Conservation (phyloP, 2,797 vertebrate species). For the Rallus crepitans region DNA sequence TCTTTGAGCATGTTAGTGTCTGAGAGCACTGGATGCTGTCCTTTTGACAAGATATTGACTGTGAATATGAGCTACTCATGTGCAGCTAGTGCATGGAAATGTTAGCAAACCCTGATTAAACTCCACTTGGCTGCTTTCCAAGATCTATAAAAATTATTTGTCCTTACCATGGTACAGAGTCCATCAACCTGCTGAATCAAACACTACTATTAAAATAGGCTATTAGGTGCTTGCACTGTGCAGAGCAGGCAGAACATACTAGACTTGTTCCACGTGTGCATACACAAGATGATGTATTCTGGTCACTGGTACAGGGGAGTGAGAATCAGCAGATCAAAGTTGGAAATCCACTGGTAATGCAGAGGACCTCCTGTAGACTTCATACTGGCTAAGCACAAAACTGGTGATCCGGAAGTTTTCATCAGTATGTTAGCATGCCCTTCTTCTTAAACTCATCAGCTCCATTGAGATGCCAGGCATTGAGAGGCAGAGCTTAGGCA, state of each 20-base stretch:
- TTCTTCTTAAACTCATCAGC: not conserved
- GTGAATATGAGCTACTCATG: not conserved
- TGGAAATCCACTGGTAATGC: not conserved
- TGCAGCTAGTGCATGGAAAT: not conserved
- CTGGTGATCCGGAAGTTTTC: not conserved
- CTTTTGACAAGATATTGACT: not conserved
- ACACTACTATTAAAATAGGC: not conserved
- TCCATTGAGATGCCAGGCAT: not conserved
- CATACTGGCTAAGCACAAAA: not conserved
- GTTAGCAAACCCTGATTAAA: not conserved
- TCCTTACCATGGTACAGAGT: not conserved
- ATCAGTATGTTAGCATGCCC: not conserved
- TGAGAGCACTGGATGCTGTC: not conserved
- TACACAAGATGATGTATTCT: not conserved
- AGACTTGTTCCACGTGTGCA: not conserved
- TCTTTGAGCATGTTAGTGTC: not conserved
- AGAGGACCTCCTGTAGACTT: not conserved
- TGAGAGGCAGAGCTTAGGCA: not conserved
- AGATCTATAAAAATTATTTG: not conserved
- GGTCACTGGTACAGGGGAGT: not conserved
- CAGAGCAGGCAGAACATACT: not conserved
- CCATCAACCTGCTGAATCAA: not conserved
- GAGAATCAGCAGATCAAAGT: not conserved
- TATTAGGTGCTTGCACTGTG: not conserved
- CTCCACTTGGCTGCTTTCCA: not conserved